A percentile compares a stretch with the other conserved stretches of the same genome.
phyloP scores from a whole-genome alignment of 2,797 vertebrate species.

The Neosilurus hyrtlii region DNA sequence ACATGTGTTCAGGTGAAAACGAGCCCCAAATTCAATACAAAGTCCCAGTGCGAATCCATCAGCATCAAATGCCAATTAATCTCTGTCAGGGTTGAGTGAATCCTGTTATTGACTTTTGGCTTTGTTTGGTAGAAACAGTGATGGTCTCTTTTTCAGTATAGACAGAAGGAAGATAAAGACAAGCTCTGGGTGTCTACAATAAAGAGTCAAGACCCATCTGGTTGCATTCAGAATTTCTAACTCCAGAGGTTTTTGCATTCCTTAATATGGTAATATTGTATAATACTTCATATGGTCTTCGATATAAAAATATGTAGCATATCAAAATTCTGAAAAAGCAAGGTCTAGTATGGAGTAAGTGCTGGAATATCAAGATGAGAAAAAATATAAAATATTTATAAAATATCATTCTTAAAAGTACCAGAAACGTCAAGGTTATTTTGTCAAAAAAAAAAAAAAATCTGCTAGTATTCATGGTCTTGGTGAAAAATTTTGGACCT shows the following conservation, averaged over 20 bases:
- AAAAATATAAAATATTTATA: neutral
- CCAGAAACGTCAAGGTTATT: too few relatives aligned
- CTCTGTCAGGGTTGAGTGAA: slow-evolving; percentile 6
- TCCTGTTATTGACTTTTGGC: slow-evolving; percentile 8
- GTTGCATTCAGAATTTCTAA: slow-evolving; percentile 26
- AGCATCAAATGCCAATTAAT: slow-evolving; percentile 37
- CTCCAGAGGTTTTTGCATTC: neutral
- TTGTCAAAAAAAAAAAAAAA: too few relatives aligned
- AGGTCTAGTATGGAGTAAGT: neutral
- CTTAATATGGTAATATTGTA: neutral
- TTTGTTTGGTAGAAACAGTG: slow-evolving; percentile 4
- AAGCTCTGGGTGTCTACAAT: slow-evolving; percentile 59
- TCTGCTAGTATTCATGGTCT: too few relatives aligned
- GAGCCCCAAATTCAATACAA: neutral
- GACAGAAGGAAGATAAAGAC: slow-evolving; percentile 39
- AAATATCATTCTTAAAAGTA: too few relatives aligned
- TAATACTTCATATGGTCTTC: too few relatives aligned
- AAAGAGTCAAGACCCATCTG: slow-evolving; percentile 43
- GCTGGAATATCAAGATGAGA: neutral
- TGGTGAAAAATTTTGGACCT: too few relatives aligned
- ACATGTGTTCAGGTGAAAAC: slow-evolving; percentile 19
- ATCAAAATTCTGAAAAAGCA: neutral
- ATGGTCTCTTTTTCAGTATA: slow-evolving; percentile 19
- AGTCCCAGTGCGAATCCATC: slow-evolving; percentile 12
- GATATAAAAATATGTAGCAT: neutral